Percentiles rank a stretch among this genome's conserved stretches.
phyloP scores from a whole-genome alignment of 2,888 invertebrate species.

The Brenthis ino region DNA sequence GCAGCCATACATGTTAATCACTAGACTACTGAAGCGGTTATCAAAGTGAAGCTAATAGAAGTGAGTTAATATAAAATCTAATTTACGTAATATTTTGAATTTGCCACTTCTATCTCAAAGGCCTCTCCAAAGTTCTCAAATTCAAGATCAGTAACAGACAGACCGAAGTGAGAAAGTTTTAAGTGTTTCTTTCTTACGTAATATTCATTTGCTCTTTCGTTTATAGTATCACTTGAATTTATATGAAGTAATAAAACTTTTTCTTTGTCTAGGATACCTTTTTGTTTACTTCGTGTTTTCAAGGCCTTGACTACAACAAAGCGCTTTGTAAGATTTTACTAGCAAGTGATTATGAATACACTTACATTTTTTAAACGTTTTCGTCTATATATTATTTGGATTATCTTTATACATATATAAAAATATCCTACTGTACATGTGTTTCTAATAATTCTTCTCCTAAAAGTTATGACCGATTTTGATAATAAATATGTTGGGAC shows the following conservation, averaged over 20 bases:
- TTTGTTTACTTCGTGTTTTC: slow-evolving; percentile 3
- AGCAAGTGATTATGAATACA: neutral
- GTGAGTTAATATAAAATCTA: too few relatives aligned
- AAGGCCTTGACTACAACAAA: neutral
- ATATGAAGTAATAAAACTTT: slow-evolving; percentile 14
- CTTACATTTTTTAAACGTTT: too few relatives aligned
- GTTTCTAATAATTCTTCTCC: too few relatives aligned
- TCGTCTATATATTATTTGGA: too few relatives aligned
- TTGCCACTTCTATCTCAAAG: neutral
- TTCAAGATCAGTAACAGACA: slow-evolving; percentile 7
- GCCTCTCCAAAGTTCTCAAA: neutral
- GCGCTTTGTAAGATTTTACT: neutral
- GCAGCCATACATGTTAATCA: too few relatives aligned
- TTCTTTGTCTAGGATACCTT: slow-evolving; percentile 6
- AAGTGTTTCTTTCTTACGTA: slow-evolving; percentile 11
- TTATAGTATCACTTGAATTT: slow-evolving; percentile 19
- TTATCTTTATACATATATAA: too few relatives aligned
- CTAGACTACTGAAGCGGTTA: too few relatives aligned
- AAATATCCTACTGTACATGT: too few relatives aligned
- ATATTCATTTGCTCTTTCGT: slow-evolving; percentile 19
- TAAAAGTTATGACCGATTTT: too few relatives aligned
- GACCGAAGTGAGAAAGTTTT: slow-evolving; percentile 2
- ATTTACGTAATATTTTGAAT: too few relatives aligned
- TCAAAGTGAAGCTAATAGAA: too few relatives aligned
- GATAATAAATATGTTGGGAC: too few relatives aligned